phyloP scores from a whole-genome alignment of 2,113 vertebrate species.

The Morone saxatilis region DNA sequence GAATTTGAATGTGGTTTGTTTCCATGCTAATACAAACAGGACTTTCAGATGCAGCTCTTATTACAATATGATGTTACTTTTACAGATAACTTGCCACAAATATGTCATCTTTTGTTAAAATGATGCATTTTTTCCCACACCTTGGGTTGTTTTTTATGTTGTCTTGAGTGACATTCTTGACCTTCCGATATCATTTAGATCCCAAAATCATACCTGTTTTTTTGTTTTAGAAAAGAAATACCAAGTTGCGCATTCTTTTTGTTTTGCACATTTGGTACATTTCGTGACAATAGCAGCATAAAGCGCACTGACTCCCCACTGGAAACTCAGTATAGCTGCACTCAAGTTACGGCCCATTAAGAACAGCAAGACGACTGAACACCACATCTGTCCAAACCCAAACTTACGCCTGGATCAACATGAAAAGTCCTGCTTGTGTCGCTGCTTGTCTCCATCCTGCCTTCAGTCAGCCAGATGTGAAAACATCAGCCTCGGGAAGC shows the following conservation, averaged over 20 bases:
- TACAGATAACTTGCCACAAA: background rate
- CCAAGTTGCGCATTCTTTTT: background rate
- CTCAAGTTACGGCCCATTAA: constrained; percentile 16
- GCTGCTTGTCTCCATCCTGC: constrained; percentile 23
- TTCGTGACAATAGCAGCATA: background rate
- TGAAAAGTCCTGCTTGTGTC: constrained; percentile 19
- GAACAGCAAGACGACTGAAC: constrained; percentile 15
- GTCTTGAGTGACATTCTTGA: background rate
- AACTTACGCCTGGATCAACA: constrained; percentile 45
- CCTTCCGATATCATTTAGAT: background rate
- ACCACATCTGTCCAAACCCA: constrained; percentile 46
- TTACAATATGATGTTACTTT: background rate
- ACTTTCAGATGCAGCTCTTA: background rate
- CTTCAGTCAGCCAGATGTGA: constrained; percentile 44
- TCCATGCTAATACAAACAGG: constrained; percentile 10
- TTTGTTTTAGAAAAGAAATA: background rate
- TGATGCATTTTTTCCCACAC: background rate
- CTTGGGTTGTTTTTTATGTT: background rate
- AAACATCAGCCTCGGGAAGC: constrained; percentile 34
- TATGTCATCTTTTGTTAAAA: background rate
- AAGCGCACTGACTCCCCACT: constrained; percentile 1
- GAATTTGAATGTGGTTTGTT: constrained; percentile 30
- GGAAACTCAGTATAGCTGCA: constrained; percentile 40
- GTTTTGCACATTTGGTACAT: background rate
- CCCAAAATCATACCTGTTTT: background rate